A percentile compares a stretch with the other conserved stretches of the same genome.
phyloP scores from a whole-genome alignment of 2,888 invertebrate genomes.

The Cosmopolites sordidus region DNA sequence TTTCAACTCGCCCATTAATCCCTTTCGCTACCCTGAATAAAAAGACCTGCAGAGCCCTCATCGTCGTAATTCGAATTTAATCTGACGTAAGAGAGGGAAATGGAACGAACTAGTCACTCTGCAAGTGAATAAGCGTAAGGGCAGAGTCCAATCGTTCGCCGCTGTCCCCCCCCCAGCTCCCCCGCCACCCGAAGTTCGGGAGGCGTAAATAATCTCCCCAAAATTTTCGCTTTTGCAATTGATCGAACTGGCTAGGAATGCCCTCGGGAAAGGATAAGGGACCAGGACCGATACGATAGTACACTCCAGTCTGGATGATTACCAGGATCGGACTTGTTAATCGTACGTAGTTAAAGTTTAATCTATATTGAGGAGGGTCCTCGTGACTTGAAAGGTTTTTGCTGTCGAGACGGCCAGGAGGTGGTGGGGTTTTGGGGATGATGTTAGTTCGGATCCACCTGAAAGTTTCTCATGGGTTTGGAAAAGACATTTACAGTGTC shows the following conservation, averaged over 20 bases:
- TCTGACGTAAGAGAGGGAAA: slow-evolving; percentile 18
- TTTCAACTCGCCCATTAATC: too few species aligned
- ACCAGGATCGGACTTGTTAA: slow-evolving; percentile 27
- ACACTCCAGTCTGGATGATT: slow-evolving; percentile 23
- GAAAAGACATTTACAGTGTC: too few species aligned
- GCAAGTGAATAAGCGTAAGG: too few species aligned
- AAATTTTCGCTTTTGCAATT: slow-evolving; percentile 41
- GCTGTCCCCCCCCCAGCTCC: background rate
- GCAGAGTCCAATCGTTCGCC: background rate
- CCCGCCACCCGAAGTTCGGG: slow-evolving; percentile 17
- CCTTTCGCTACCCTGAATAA: too few species aligned
- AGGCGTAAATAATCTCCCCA: slow-evolving; percentile 47
- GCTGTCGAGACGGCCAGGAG: slow-evolving; percentile 1
- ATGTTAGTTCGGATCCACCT: background rate
- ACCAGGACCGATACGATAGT: slow-evolving; percentile 22
- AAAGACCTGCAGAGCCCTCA: too few species aligned
- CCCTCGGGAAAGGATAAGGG: slow-evolving; percentile 46
- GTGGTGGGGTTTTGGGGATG: too few species aligned
- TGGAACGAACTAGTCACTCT: too few species aligned
- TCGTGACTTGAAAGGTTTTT: slow-evolving; percentile 14
- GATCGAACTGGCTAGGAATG: slow-evolving; percentile 49
- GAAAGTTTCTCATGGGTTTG: background rate
- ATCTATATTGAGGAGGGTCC: slow-evolving; percentile 21
- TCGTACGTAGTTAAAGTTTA: slow-evolving; percentile 22
- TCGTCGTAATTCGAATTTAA: slow-evolving; percentile 18